These are phyloP conservation scores for Microctonus hyperodae DNA, from an alignment of 2,888 invertebrate species.

Conservation along the genomic window DNA sequence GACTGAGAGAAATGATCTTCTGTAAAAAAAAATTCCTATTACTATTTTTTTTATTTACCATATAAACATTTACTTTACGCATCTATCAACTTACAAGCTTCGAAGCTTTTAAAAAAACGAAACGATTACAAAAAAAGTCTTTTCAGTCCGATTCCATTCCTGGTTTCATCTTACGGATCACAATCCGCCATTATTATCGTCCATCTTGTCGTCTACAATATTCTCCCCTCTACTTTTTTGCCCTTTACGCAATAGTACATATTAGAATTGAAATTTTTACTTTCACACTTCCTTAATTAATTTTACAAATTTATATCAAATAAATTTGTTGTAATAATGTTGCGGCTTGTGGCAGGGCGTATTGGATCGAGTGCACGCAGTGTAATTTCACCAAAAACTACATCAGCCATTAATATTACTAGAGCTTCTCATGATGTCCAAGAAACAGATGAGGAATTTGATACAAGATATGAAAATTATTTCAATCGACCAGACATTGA, in stretches of 20 bases:
- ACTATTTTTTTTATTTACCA: no score
- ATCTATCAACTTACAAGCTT: no score
- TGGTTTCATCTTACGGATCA: background rate
- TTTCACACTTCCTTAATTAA: no score
- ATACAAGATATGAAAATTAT: slow-evolving; percentile 81
- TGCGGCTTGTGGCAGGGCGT: slow-evolving; percentile 51
- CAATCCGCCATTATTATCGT: background rate
- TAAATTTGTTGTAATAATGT: slow-evolving; percentile 41
- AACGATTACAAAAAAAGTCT: no score
- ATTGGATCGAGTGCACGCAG: slow-evolving; percentile 39
- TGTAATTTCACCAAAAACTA: slow-evolving; percentile 39
- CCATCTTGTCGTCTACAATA: background rate
- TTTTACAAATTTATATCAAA: background rate
- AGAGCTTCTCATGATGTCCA: slow-evolving; percentile 65
- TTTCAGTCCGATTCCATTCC: no score
- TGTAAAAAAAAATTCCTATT: no score
- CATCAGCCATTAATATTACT: slow-evolving; percentile 51
- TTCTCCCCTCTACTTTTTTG: no score
- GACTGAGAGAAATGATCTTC: no score
- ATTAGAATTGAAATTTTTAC: background rate
- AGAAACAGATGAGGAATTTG: slow-evolving; percentile 87
- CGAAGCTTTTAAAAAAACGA: no score
- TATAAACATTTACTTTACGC: no score
- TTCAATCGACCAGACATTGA: slow-evolving; percentile 90
- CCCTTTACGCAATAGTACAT: slow-evolving; percentile 3